phyloP scores from a whole-genome alignment of 2,888 invertebrate genomes.

The Nephrocerus scutellatus region DNA sequence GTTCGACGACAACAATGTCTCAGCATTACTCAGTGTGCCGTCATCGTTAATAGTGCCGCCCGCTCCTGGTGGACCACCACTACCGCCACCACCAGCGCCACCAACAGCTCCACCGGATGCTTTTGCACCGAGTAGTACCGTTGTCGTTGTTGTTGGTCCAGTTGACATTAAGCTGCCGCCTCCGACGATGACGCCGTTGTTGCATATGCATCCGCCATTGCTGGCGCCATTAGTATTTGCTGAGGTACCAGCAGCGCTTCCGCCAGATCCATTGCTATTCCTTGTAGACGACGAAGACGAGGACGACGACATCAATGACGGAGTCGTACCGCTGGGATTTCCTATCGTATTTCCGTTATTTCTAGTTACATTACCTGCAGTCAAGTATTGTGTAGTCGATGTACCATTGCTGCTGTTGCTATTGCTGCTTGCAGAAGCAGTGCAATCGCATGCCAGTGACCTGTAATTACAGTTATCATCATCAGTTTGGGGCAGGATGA shows the following conservation, averaged over 20 bases:
- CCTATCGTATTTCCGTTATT: slow-evolving; percentile 30
- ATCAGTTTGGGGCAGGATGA: no score
- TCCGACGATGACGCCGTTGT: slow-evolving; percentile 32
- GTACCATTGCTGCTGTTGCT: slow-evolving; percentile 40
- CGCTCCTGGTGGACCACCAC: slow-evolving; percentile 33
- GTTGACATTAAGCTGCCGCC: slow-evolving; percentile 44
- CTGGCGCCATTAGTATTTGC: slow-evolving; percentile 29
- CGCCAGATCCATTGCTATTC: no score
- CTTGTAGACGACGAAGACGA: slow-evolving; percentile 8
- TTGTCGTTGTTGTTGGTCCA: slow-evolving; percentile 45
- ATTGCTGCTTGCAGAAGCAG: slow-evolving; percentile 28
- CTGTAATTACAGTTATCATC: no score
- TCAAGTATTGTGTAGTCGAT: slow-evolving; percentile 26
- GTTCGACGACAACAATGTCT: slow-evolving; percentile 81
- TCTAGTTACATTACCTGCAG: slow-evolving; percentile 32
- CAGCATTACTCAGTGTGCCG: slow-evolving; percentile 61
- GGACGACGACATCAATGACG: slow-evolving; percentile 24
- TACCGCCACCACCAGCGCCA: slow-evolving; percentile 30
- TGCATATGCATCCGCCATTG: slow-evolving; percentile 21
- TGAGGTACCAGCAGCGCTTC: no score
- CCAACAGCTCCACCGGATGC: slow-evolving; percentile 31
- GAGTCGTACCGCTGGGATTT: slow-evolving; percentile 31
- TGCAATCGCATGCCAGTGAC: slow-evolving; percentile 46
- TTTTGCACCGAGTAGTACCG: slow-evolving; percentile 42
- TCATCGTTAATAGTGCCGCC: slow-evolving; percentile 41